phyloP scores from a whole-genome alignment of 2,113 vertebrate species.

The Eulemur rufifrons region DNA sequence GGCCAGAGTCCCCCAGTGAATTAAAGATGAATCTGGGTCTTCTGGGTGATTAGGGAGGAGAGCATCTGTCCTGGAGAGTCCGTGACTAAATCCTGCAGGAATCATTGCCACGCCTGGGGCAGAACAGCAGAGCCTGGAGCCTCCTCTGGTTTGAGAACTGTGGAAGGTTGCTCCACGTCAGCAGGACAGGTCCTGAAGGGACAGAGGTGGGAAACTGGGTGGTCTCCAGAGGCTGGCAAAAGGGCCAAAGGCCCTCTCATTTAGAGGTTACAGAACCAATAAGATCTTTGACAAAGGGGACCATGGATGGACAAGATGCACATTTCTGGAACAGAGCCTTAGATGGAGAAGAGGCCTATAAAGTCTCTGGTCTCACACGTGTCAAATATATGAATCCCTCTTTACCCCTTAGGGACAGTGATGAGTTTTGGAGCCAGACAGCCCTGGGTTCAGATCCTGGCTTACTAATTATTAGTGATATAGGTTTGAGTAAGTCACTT shows the following conservation, averaged over 20 bases:
- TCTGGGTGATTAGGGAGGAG: not conserved
- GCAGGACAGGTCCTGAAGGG: not conserved
- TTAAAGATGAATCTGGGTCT: not conserved
- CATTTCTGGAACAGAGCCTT: not conserved
- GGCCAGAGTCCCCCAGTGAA: too few species aligned
- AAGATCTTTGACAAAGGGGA: not conserved
- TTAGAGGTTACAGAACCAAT: slow-evolving; percentile 4
- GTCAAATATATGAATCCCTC: not conserved
- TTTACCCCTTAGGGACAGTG: not conserved
- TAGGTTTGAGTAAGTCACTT: not conserved
- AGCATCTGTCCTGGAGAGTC: not conserved
- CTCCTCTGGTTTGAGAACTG: not conserved
- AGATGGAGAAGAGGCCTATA: not conserved
- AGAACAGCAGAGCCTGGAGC: not conserved
- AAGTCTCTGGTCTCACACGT: not conserved
- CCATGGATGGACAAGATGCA: not conserved
- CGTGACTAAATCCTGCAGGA: not conserved
- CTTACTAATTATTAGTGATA: not conserved
- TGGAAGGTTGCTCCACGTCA: not conserved
- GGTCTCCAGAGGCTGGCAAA: not conserved
- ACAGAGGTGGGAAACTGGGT: not conserved
- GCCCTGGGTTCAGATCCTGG: not conserved
- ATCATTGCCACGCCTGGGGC: not conserved
- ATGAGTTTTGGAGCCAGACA: not conserved
- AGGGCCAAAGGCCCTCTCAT: not conserved